These are phyloP conservation scores for Baccha elongata DNA, from an alignment of 2,888 invertebrate genomes.

Conservation along the genomic window DNA sequence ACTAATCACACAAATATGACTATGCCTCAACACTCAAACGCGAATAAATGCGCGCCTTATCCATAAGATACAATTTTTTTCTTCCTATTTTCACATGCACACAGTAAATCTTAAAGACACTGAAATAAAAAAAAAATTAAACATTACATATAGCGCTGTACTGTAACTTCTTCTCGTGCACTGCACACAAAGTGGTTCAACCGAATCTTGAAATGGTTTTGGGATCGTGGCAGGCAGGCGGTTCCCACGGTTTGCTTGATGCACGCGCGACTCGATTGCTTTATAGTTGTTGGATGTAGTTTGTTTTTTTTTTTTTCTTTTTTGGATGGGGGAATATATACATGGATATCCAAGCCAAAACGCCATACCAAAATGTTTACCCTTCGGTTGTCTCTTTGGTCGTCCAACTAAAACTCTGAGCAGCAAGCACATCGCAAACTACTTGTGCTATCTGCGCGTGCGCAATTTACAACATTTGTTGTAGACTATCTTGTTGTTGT, in stretches of 20 bases:
- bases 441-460: constrained; percentile 72
- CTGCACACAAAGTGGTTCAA: constrained; percentile 72
- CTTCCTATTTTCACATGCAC: constrained; percentile 4
- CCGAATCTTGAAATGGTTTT: constrained; percentile 75
- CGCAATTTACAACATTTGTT: constrained; percentile 71
- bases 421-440: constrained; percentile 54
- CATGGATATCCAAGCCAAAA: constrained; percentile 30
- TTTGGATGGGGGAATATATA: constrained; percentile 38
- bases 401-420: constrained; percentile 50
- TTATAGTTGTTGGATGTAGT: constrained; percentile 60
- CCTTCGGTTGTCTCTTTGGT: constrained; percentile 42
- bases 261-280: constrained; percentile 75
- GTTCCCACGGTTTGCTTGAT: constrained; percentile 75
- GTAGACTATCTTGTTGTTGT: constrained; percentile 26
- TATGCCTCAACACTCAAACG: constrained; percentile 54
- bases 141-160: constrained; percentile 46
- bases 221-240: constrained; percentile 75
- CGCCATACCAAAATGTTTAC: constrained; percentile 52
- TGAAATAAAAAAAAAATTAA: constrained; percentile 26
- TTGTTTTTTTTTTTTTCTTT: constrained; percentile 19
- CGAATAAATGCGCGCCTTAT: constrained; percentile 58
- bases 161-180: constrained; percentile 60
- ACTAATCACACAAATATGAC: constrained; percentile 65
- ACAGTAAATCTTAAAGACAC: neutral
- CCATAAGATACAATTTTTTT: constrained; percentile 48